Percentiles rank a stretch among this genome's conserved stretches.
Conservation (phyloP, 2,888 invertebrate genomes). For the Xylota sylvarum region DNA sequence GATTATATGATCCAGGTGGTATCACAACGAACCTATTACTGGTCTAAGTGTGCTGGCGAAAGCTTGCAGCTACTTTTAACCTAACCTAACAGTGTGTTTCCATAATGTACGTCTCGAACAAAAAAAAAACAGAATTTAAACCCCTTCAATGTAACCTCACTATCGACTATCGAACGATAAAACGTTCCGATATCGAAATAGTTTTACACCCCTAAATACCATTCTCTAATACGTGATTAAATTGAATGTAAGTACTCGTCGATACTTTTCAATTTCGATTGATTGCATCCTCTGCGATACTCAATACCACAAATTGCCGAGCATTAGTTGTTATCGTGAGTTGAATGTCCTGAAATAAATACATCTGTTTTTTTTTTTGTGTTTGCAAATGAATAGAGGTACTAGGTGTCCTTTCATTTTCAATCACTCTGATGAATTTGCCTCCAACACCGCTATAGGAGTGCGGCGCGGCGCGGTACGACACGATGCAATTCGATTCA, state of each 20-base stretch:
- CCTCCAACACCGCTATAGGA: neutral
- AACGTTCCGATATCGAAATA: too few relatives aligned
- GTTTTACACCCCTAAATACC: too few relatives aligned
- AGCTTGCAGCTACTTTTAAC: too few relatives aligned
- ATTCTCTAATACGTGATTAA: neutral
- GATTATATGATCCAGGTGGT: too few relatives aligned
- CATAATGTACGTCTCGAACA: too few relatives aligned
- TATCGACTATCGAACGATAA: too few relatives aligned
- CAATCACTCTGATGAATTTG: conserved; percentile 4
- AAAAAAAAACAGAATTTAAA: too few relatives aligned
- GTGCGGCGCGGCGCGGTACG: neutral
- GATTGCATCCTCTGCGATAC: neutral
- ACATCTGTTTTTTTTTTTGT: neutral
- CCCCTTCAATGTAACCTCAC: too few relatives aligned
- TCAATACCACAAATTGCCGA: conserved; percentile 10
- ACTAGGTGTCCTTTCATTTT: neutral
- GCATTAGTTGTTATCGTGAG: conserved; percentile 2
- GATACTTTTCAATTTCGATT: neutral
- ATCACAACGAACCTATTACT: too few relatives aligned
- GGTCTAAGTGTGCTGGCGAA: too few relatives aligned
- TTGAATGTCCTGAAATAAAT: conserved; percentile 2
- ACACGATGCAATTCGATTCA: conserved; percentile 38
- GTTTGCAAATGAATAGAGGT: neutral
- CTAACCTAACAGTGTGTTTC: too few relatives aligned
- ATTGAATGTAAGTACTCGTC: neutral